Conservation (phyloP, 2,888 invertebrate genomes). For the Heliconius ethilla region DNA sequence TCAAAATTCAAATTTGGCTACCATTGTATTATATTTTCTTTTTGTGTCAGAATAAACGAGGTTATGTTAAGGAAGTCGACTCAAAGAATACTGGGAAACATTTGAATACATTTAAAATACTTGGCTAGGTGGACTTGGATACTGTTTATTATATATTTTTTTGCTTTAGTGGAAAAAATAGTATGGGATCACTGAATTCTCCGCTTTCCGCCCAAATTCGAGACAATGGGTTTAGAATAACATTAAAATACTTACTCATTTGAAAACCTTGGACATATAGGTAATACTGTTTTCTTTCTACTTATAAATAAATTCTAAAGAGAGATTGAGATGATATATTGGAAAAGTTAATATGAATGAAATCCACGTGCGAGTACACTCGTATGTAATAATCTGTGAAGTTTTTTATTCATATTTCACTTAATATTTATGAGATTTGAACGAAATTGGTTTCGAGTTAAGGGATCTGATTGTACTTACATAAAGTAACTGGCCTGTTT, state of each 20-base stretch:
- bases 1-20: slow-evolving; percentile 23
- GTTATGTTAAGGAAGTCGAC: slow-evolving; percentile 34
- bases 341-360: slow-evolving; percentile 54
- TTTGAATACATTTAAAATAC: slow-evolving; percentile 41
- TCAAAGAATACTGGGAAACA: slow-evolving; percentile 34
- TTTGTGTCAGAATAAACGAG: slow-evolving; percentile 33
- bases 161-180: background rate
- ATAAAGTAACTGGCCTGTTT: background rate
- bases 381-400: slow-evolving; percentile 48
- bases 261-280: slow-evolving; percentile 38
- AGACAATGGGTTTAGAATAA: too few species aligned
- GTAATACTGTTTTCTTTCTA: slow-evolving; percentile 35
- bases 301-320: slow-evolving; percentile 39
- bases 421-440: slow-evolving; percentile 41
- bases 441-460: background rate
- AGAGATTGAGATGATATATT: slow-evolving; percentile 35
- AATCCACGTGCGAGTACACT: slow-evolving; percentile 54
- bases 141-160: background rate
- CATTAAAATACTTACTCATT: background rate
- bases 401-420: slow-evolving; percentile 26
- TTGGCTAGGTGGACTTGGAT: slow-evolving; percentile 30
- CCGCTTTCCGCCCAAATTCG: background rate
- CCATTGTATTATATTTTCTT: slow-evolving; percentile 20
- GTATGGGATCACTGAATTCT: background rate
- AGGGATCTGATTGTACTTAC: background rate